Evolutionary conservation across 2,113 vertebrate genomes (phyloP), one percentile per base, ranked within the genome.

Genomic region (Percopsis transmontana): DNA sequence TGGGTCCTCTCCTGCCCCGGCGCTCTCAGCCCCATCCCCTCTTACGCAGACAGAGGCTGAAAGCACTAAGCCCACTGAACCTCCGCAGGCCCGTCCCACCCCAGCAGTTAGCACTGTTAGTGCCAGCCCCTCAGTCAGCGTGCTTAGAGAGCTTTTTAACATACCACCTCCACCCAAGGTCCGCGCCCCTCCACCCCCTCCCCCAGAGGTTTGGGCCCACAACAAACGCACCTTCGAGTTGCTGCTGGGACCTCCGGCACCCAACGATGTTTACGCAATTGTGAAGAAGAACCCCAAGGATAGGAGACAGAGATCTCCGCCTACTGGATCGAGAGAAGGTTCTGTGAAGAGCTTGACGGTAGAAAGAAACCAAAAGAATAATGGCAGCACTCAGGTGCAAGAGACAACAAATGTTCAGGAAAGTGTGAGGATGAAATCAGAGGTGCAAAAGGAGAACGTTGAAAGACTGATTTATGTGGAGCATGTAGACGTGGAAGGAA

Each of bases 141-240:
- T 82, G 50, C 48, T 91, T 83, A 83, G 81, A 65, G 5, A 93
- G 81, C 74, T 91, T 40, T 94, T 95, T 64, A 78, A 94, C 64
- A 96, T 98, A 71, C 97, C 97, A 0, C 94, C 94, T 0, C 94
- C 91, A 27, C 97, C 97, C 41, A 93, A 93, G 74, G 93, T 98
- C 12, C 90, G 91, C 0, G 96, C 97, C 20, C 97, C 97, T 27
- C 92, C 94, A 11, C 91, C 93, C 0, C 97, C 96, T 12, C 97
- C 96, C 55, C 95, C 87, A 27, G 94, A 94, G 52, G 82, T 90
- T 16, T 95, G 93, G 91, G 87, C 72, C 62, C 89, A 93, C 48
- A 92, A 76, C 72, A 84, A 82, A 21, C 89, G 72, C 3, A 82
- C 72, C 45, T 68, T 92, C 58, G 90, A 92, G 64, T 57, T 93